Percentiles rank a stretch among this genome's conserved stretches.
phyloP scores from a whole-genome alignment of 2,888 invertebrate genomes.

The Smittia sp. region DNA sequence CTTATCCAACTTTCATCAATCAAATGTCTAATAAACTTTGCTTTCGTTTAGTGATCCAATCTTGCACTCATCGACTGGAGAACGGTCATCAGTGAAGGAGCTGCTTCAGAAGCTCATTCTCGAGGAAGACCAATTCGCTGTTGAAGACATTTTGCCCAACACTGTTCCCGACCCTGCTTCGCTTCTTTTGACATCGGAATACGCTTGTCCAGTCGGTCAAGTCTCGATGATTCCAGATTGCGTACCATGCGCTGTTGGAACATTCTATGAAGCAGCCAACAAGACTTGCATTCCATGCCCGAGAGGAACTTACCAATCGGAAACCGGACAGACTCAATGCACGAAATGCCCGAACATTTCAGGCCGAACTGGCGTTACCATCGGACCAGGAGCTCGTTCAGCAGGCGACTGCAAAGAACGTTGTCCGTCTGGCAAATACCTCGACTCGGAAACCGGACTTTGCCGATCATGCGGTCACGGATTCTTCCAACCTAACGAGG shows the following conservation, averaged over 20 bases:
- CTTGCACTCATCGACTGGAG: conserved; percentile 79
- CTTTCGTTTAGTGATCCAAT: conserved; percentile 76
- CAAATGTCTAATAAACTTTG: too few species aligned
- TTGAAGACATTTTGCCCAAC: conserved; percentile 87
- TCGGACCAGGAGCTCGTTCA: conserved; percentile 80
- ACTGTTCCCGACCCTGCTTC: conserved; percentile 92
- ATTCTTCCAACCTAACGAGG: conserved; percentile 87
- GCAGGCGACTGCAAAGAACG: conserved; percentile 89
- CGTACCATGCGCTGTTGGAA: conserved; percentile 90
- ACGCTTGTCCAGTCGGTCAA: conserved; percentile 89
- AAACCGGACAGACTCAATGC: conserved; percentile 85
- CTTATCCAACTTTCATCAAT: background rate
- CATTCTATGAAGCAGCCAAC: conserved; percentile 73
- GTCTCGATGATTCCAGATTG: conserved; percentile 92
- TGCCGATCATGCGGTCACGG: conserved; percentile 93
- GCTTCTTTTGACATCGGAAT: conserved; percentile 80
- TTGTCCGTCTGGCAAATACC: conserved; percentile 91
- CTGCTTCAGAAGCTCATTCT: conserved; percentile 86
- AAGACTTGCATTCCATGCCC: conserved; percentile 81
- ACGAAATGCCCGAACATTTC: conserved; percentile 85
- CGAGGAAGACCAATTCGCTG: conserved; percentile 92
- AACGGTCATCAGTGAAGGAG: conserved; percentile 77
- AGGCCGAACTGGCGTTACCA: conserved; percentile 85
- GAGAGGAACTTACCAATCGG: conserved; percentile 89
- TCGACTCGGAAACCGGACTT: conserved; percentile 81